These are phyloP conservation scores for Symphodus melops DNA, from an alignment of 2,113 vertebrate species.

Conservation along the genomic window DNA sequence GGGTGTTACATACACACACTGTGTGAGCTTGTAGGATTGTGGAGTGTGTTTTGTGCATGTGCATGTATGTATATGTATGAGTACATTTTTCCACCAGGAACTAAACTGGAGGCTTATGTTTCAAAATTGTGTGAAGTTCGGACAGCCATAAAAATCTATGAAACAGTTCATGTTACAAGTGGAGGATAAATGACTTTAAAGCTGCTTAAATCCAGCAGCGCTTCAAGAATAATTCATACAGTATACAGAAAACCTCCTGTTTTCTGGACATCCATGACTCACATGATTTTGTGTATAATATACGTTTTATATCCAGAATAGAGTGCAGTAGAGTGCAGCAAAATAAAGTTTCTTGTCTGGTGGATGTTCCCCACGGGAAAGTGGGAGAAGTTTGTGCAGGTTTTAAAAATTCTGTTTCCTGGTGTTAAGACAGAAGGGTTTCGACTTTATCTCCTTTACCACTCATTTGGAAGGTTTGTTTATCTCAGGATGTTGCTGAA, in stretches of 20 bases:
- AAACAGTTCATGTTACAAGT: constrained; percentile 66
- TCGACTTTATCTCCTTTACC: constrained; percentile 23
- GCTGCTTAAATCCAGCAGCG: constrained; percentile 37
- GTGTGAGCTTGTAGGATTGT: constrained; percentile 11
- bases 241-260: neutral
- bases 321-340: neutral
- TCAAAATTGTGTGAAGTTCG: constrained; percentile 64
- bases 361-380: constrained; percentile 28
- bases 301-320: neutral
- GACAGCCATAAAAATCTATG: constrained; percentile 58
- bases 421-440: constrained; percentile 27
- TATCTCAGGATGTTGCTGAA: too few relatives aligned
- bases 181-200: constrained; percentile 45
- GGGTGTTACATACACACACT: constrained; percentile 50
- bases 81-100: constrained; percentile 44
- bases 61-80: constrained; percentile 32
- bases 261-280: constrained; percentile 18
- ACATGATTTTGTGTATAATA: constrained; percentile 16
- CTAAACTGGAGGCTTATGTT: constrained; percentile 55
- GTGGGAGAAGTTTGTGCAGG: constrained; percentile 16
- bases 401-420: constrained; percentile 30
- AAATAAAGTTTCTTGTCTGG: neutral
- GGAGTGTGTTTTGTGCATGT: constrained; percentile 28
- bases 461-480: neutral
- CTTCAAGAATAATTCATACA: constrained; percentile 45